Base-by-base conservation (phyloP, 2,113 vertebrate genomes). In the Mesocricetus auratus region DNA sequence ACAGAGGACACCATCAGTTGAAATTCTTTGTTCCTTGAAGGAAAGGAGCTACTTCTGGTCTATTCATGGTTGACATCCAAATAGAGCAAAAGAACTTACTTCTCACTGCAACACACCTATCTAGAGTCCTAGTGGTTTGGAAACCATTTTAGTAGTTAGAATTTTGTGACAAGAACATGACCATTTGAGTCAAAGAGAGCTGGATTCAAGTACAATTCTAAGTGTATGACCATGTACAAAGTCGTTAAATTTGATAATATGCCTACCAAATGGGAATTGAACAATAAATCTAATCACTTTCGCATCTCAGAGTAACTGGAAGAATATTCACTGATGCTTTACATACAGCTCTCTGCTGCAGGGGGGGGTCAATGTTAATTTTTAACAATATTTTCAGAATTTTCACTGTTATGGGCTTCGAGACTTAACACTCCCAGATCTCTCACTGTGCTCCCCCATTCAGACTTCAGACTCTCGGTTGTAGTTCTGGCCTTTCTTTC, bases 181-280 rank as follows among this genome's bases (percentile, higher is more conserved):
- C 53, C 39, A 92, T 71, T 90, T 16, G 24, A 53, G 90, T 92
- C 33, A 87, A 26, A 58, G 66, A 94, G 24, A 79, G 11, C 60
- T 92, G n/a, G 10, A 50, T 83, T 94, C 62, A 75, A 94, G 68
- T 89, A 13, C 29, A n/a, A 4, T 62, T 64, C 11, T 71, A 64
- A 77, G 10, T 36, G 4, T 60, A 22, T 68, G 47, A 85, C 47
- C 19, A 74, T 79, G 24, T 22, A 7, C 19, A 95, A 81, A 66
- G 90, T 12, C 13, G 13, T 94, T 88, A 50, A 62, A 58, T 74
- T 81, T 95, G 64, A 91, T 31, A 50, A 94, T 17, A 73, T 90
- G 11, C 71, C 74, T 85, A 91, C 53, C 69, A 75, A 91, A 56
- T 86, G 50, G 11, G 86, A 89, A 24, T 42, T 56, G 62, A 94